These are phyloP conservation scores for Hemibagrus wyckioides DNA, from an alignment of 2,113 vertebrate genomes.

Conservation along the genomic window DNA sequence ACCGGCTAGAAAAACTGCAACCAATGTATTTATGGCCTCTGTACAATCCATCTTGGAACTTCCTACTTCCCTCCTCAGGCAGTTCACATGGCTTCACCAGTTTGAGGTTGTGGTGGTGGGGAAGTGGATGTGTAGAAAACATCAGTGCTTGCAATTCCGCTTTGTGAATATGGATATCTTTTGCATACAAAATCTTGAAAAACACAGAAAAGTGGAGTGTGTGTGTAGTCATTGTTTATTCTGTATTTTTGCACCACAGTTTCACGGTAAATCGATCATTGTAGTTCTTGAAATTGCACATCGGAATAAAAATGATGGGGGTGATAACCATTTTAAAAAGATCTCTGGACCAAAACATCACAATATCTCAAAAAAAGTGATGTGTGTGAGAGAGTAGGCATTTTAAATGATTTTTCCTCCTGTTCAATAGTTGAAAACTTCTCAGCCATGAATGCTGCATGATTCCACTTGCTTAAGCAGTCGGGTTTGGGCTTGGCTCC, in stretches of 20 bases:
- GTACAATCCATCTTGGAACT: background rate
- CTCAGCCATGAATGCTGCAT: background rate
- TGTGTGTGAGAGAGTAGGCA: background rate
- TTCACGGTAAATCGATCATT: no score
- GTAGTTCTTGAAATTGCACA: background rate
- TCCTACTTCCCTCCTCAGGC: background rate
- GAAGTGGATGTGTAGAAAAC: background rate
- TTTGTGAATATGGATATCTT: background rate
- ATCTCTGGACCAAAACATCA: background rate
- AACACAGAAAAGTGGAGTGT: background rate
- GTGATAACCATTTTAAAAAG: background rate
- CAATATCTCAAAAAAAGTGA: background rate
- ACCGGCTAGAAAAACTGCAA: background rate
- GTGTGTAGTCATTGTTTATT: background rate
- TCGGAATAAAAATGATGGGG: background rate
- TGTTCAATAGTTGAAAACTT: background rate
- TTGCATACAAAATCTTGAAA: background rate
- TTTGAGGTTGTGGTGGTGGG: background rate
- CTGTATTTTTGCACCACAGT: background rate
- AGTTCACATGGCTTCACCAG: background rate
- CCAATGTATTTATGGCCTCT: background rate
- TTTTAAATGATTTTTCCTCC: background rate
- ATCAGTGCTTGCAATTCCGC: background rate
- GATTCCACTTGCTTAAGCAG: background rate
- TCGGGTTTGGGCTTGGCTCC: background rate